Base-by-base conservation (phyloP, 2,797 vertebrate genomes). In the Silurus aristotelis region DNA sequence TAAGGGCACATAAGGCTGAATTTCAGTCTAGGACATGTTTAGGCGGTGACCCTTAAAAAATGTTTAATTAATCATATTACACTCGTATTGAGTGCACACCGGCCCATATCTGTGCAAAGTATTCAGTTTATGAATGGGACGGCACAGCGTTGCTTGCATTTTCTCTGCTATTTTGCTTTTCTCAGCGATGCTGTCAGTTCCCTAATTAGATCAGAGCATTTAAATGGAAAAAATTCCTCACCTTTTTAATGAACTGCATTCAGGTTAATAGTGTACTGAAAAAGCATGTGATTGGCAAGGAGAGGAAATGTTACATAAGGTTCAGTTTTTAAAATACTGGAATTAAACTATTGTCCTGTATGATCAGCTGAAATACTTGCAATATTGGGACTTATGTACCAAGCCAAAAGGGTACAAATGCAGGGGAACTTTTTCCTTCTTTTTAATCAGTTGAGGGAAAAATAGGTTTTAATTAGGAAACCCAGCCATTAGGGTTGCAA, bases 61-160 rank as follows among this genome's bases (percentile, higher is more conserved):
- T 52, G 75, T 60, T 60, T 80, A 85, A 90, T 89, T 87, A 86
- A 89, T 90, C 84, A 88, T 76, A 86, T 88, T 82, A 80, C 64
- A 60, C 83, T 83, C 83, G 82, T 83, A 86, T 82, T 55, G 81
- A 89, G 83, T 72, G 38, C 27, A 82, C 6, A 22, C 19, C 17
- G 8, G 6, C 31, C 20, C 46, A 67, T 48, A 14, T 64, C 48
- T 27, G 55, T 63, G 82, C 61, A 85, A 87, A 84, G 70, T 80
- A 80, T 84, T 87, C 81, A 25, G 75, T 70, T 87, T 84, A 88
- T 72, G 81, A 80, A 86, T 81, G 27, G 25, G 83, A 72, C 22
- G 19, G 17, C 84, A 56, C 4, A 48, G 5, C 6, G 7, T 71
- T 27, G 60, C 13, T 20, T 72, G 76, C 66, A n/a, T 72, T 83